phyloP scores from a whole-genome alignment of 1,140 invertebrate genomes.

The Drosophila sp. region DNA sequence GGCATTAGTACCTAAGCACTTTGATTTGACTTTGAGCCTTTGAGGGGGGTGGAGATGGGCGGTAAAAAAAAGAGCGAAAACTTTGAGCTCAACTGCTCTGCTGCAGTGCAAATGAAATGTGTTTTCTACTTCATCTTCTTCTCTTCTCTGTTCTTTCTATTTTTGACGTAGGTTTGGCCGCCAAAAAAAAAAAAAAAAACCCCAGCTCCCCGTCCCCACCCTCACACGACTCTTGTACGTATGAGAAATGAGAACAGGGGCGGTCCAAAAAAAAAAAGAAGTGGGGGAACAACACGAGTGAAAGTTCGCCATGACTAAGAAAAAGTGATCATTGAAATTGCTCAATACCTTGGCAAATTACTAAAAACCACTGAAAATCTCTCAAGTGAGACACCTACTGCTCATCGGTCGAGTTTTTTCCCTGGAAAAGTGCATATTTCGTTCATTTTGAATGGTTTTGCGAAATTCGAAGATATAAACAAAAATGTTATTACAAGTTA shows the following conservation, averaged over 20 bases:
- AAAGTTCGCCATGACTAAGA: not conserved
- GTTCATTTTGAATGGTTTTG: no score
- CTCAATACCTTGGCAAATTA: no score
- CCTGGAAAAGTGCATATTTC: no score
- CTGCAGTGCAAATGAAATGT: constrained; percentile 41
- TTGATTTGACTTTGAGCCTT: constrained; percentile 74
- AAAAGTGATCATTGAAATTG: no score
- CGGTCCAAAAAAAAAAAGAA: constrained; percentile 24
- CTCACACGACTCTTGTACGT: no score
- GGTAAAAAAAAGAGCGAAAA: constrained; percentile 5
- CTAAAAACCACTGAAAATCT: no score
- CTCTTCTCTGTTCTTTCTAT: constrained; percentile 12
- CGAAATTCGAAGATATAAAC: no score
- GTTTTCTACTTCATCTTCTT: not conserved
- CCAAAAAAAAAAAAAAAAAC: constrained; percentile 18
- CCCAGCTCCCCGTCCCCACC: constrained; percentile 10
- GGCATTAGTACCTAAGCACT: constrained; percentile 62
- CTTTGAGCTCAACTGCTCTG: constrained; percentile 57
- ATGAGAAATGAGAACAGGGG: constrained; percentile 41
- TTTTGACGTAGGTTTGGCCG: constrained; percentile 64
- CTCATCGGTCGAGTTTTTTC: no score
- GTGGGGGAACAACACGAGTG: not conserved
- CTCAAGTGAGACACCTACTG: no score
- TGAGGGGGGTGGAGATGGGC: not conserved
- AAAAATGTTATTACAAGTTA: no score